A percentile compares a stretch with the other conserved stretches of the same genome.
Evolutionary conservation across 2,113 vertebrate genomes (phyloP).

Genomic region (Naja naja): DNA sequence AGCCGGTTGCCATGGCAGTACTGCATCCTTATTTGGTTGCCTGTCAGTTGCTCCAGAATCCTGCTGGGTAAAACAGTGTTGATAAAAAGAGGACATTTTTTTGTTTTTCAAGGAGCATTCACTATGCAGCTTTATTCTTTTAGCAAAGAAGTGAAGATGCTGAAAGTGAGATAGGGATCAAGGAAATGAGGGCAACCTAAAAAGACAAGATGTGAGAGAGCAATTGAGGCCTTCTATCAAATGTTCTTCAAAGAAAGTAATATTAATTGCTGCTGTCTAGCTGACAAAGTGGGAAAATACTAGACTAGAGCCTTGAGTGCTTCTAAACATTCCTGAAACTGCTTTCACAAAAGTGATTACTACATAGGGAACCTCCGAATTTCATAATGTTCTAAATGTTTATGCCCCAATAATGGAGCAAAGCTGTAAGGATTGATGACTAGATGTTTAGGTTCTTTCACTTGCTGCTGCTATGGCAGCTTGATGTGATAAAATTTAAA

Average conservation of each 20-base stretch:
- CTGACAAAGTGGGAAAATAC: background rate
- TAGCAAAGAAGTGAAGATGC: background rate
- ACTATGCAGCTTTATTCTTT: background rate
- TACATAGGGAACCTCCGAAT: background rate
- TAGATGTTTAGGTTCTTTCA: background rate
- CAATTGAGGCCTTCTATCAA: background rate
- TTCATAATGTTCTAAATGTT: background rate
- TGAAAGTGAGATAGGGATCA: background rate
- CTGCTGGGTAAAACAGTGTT: slow-evolving; percentile 19
- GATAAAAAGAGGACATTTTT: slow-evolving; percentile 8
- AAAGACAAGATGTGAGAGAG: background rate
- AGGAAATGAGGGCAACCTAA: background rate
- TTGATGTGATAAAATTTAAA: background rate
- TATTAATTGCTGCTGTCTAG: background rate
- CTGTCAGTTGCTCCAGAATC: slow-evolving; percentile 15
- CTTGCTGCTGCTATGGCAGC: background rate
- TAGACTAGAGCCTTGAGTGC: background rate
- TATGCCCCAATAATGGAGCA: background rate
- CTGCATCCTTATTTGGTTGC: slow-evolving; percentile 12
- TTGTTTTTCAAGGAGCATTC: background rate
- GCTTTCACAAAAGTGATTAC: background rate
- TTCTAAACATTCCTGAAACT: background rate
- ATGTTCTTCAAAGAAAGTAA: background rate
- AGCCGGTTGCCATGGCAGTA: slow-evolving; percentile 23
- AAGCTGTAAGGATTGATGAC: background rate